Conservation (phyloP, 2,113 vertebrate species). For the Plestiodon gilberti region DNA sequence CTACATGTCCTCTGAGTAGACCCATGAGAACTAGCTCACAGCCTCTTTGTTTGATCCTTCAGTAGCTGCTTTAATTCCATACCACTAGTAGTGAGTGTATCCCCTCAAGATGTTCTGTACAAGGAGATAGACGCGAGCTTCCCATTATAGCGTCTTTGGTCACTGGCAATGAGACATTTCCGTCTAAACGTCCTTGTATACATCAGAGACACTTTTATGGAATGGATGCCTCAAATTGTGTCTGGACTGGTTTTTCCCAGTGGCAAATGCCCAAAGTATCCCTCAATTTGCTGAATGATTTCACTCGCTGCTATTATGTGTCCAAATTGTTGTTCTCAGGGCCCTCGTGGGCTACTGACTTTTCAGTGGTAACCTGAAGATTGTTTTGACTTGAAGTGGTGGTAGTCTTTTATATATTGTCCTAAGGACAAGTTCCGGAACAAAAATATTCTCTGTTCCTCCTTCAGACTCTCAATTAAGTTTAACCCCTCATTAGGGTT, state of each 20-base stretch:
- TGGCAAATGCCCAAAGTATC: constrained; percentile 75
- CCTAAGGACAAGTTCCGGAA: constrained; percentile 43
- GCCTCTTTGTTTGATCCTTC: background rate
- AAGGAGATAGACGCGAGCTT: constrained; percentile 1
- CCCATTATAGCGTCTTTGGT: constrained; percentile 52
- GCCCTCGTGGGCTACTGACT: constrained; percentile 71
- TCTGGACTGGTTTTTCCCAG: constrained; percentile 69
- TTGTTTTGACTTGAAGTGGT: constrained; percentile 63
- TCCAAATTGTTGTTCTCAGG: constrained; percentile 73
- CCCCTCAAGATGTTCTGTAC: constrained; percentile 31
- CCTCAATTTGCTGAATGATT: constrained; percentile 75
- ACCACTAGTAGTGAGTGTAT: constrained; percentile 42
- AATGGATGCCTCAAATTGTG: constrained; percentile 73
- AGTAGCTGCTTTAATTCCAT: constrained; percentile 45
- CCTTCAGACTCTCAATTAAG: constrained; percentile 43
- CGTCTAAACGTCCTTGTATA: constrained; percentile 57
- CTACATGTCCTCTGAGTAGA: constrained; percentile 23
- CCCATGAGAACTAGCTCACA: constrained; percentile 25
- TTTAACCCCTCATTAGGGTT: background rate
- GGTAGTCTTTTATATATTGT: constrained; percentile 30
- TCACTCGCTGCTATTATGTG: constrained; percentile 71
- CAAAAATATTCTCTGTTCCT: constrained; percentile 43
- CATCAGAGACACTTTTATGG: constrained; percentile 68
- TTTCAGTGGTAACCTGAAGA: constrained; percentile 71
- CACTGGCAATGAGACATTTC: constrained; percentile 57